These are phyloP conservation scores for Mola mola DNA, from an alignment of 2,113 vertebrate species.

Conservation along the genomic window DNA sequence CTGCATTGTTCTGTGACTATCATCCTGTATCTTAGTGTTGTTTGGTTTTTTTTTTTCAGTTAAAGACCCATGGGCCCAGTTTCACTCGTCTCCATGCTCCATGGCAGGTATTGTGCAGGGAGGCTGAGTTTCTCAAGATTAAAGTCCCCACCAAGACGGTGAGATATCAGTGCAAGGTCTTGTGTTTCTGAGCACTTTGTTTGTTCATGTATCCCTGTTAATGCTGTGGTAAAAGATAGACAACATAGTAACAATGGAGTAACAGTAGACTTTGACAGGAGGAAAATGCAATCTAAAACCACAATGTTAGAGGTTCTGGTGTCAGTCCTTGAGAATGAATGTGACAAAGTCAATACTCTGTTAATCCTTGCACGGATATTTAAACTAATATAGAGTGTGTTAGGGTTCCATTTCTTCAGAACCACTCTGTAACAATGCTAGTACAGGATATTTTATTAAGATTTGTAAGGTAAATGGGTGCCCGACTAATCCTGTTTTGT, in stretches of 20 bases:
- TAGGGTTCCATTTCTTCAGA: not conserved
- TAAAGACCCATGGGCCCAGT: slow-evolving; percentile 84
- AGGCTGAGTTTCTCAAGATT: slow-evolving; percentile 97
- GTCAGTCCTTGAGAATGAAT: too few species aligned
- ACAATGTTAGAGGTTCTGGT: too few species aligned
- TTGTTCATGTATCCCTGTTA: too few species aligned
- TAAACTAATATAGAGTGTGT: too few species aligned
- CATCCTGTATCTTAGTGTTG: not conserved
- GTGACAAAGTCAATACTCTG: too few species aligned
- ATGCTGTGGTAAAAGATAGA: too few species aligned
- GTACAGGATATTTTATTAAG: too few species aligned
- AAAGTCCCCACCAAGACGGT: slow-evolving; percentile 98
- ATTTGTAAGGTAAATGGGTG: not conserved
- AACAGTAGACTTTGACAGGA: not conserved
- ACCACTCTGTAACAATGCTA: not conserved
- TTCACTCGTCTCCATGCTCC: slow-evolving; percentile 95
- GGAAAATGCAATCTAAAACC: not conserved
- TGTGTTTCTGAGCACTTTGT: too few species aligned
- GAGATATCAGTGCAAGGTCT: slow-evolving; percentile 1
- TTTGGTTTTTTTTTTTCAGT: slow-evolving; percentile 47
- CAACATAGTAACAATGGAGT: too few species aligned
- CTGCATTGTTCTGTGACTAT: not conserved
- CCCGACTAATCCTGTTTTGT: slow-evolving; percentile 11
- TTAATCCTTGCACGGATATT: too few species aligned
- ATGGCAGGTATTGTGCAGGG: slow-evolving; percentile 94